Evolutionary conservation across 2,113 vertebrate genomes (phyloP), one percentile per base, ranked within the genome.

Genomic region (Labrus mixtus): DNA sequence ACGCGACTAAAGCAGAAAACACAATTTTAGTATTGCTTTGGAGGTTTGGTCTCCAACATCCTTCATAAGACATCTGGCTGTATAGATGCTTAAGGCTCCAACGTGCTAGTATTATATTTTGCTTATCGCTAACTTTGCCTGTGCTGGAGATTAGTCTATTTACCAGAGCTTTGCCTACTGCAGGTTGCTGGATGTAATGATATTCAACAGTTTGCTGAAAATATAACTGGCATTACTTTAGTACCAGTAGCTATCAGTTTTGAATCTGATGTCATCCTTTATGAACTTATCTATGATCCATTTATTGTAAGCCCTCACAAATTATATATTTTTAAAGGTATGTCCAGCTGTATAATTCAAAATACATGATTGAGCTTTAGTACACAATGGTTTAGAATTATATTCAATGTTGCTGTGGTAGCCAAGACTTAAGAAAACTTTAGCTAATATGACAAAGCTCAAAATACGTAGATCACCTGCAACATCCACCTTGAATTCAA

Each of bases 401-500:
- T 43, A 6, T 66, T 58, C 25, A 19, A 57, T 11, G 29, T 25
- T 63, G 68, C 8, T 68, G 12, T 16, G 65, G 20, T 65, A 55
- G 64, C 56, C 16, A 83, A 69, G 62, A 63, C 87, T 79, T 60
- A 59, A 2, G 81, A 43, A 60, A 23, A 58, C 54, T 86, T 94
- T 93, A 93, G 91, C 91, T 66, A 79, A 85, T 91, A 51, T 86
- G 82, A 90, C 79, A 68, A 84, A 86, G 60, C 89, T 93, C 77
- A 92, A 89, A 93, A 93, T 87, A 81, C 54, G 84, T 80, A 82
- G 67, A 88, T 95, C 93, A 96, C 95, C 95, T 92, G 92, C 89
- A 91, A 96, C 93, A 89, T 94, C 94, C 92, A 96, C 94, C 79
- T 92, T 94, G 93, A 95, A 95, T 84, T 90, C 89, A 85, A 94